These are phyloP conservation scores for Plectrocnemia conspersa DNA, from an alignment of 1,140 invertebrate species.

Conservation along the genomic window DNA sequence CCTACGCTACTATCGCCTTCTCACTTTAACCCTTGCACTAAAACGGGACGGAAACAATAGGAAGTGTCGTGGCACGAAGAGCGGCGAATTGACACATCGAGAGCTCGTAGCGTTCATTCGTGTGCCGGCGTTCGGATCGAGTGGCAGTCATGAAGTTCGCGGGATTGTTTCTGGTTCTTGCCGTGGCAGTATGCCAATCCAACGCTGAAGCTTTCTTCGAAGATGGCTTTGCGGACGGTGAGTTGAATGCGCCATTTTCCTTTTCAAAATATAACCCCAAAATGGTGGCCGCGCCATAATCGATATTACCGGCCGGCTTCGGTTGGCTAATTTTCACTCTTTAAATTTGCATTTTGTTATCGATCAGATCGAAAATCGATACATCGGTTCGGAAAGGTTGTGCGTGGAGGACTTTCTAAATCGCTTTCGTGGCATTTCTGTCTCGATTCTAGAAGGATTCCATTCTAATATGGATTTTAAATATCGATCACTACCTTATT, in stretches of 20 bases:
- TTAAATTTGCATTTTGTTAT: slow-evolving; percentile 15
- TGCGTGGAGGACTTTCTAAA: no score
- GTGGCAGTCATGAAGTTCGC: slow-evolving; percentile 49
- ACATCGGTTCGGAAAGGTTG: no score
- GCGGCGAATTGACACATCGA: slow-evolving; percentile 9
- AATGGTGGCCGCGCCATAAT: slow-evolving; percentile 11
- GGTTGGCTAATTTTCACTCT: slow-evolving; percentile 34
- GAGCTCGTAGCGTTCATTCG: background rate
- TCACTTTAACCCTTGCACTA: slow-evolving; percentile 7
- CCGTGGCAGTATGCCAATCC: slow-evolving; percentile 47
- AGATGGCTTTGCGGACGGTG: slow-evolving; percentile 72
- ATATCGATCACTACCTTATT: no score
- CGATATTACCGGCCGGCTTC: slow-evolving; percentile 15
- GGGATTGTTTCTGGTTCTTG: slow-evolving; percentile 46
- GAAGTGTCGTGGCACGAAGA: background rate
- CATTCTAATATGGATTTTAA: no score
- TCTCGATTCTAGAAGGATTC: no score
- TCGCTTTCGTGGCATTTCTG: no score
- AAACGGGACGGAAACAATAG: slow-evolving; percentile 30
- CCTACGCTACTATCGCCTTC: slow-evolving; percentile 4
- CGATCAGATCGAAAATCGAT: no score
- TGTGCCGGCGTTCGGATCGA: slow-evolving; percentile 37
- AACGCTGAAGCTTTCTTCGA: slow-evolving; percentile 60
- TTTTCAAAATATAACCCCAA: slow-evolving; percentile 7
- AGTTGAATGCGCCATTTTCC: slow-evolving; percentile 40